phyloP scores from a whole-genome alignment of 2,797 vertebrate genomes.

The Artibeus lituratus region DNA sequence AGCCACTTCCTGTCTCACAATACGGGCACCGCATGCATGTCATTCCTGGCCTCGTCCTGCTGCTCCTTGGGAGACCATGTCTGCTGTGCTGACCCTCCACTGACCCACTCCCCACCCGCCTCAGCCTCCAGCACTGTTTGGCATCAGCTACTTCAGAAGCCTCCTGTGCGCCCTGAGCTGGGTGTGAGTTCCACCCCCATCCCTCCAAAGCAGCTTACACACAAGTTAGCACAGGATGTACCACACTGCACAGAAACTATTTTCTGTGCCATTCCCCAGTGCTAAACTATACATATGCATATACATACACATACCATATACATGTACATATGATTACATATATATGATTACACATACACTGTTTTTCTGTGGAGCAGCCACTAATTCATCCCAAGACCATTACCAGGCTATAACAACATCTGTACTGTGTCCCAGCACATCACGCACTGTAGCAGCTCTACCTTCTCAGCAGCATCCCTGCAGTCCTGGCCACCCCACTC shows the following conservation, averaged over 20 bases:
- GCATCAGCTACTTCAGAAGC: not conserved
- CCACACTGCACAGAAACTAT: not conserved
- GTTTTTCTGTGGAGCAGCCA: not conserved
- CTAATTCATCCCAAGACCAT: not conserved
- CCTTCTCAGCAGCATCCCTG: not conserved
- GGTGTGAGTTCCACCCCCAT: not conserved
- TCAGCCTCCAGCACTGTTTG: not conserved
- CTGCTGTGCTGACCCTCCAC: not conserved
- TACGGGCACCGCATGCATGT: rapidly evolving
- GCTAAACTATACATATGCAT: not conserved
- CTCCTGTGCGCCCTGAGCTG: not conserved
- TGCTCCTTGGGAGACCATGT: not conserved
- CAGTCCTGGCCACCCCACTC: not conserved
- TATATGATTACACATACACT: not conserved
- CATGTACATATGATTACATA: no score
- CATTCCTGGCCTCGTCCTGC: no score
- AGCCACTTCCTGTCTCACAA: not conserved
- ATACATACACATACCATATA: not conserved
- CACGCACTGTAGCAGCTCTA: not conserved
- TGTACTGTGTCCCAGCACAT: not conserved
- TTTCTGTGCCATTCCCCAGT: not conserved
- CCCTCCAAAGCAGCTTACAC: not conserved
- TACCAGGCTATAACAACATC: not conserved
- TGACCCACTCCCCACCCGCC: not conserved
- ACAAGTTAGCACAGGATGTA: not conserved